phyloP scores from a whole-genome alignment of 2,888 invertebrate genomes.

The Diogma glabrata region DNA sequence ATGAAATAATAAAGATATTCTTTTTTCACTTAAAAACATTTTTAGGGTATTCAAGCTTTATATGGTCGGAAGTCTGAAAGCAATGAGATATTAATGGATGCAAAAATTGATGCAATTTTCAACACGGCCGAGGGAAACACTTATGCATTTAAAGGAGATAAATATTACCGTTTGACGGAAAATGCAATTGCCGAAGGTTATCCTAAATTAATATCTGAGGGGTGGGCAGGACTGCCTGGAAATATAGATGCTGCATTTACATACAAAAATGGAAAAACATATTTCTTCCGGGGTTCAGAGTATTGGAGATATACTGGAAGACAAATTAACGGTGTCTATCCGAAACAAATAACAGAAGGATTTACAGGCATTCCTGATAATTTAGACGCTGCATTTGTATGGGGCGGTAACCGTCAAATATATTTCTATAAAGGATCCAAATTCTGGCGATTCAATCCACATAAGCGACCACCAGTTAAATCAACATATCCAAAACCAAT shows the following conservation, averaged over 20 bases:
- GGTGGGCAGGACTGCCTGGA: slow-evolving; percentile 76
- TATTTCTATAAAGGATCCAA: slow-evolving; percentile 92
- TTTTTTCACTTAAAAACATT: slow-evolving; percentile 1
- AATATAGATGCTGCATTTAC: slow-evolving; percentile 89
- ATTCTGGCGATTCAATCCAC: slow-evolving; percentile 92
- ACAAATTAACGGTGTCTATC: slow-evolving; percentile 77
- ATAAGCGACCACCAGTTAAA: slow-evolving; percentile 75
- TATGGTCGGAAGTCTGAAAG: slow-evolving; percentile 65
- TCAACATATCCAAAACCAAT: slow-evolving; percentile 77
- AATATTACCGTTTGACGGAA: slow-evolving; percentile 78
- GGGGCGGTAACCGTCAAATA: slow-evolving; percentile 95
- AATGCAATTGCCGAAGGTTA: slow-evolving; percentile 78
- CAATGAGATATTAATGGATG: slow-evolving; percentile 61
- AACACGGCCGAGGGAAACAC: slow-evolving; percentile 79
- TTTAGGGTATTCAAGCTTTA: slow-evolving; percentile 46
- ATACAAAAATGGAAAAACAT: slow-evolving; percentile 91
- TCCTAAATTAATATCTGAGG: slow-evolving; percentile 67
- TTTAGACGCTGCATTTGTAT: slow-evolving; percentile 83
- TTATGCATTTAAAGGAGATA: slow-evolving; percentile 81
- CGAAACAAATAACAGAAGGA: slow-evolving; percentile 83
- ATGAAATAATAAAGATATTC: background rate
- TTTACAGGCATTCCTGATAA: slow-evolving; percentile 91
- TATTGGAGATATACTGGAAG: slow-evolving; percentile 88
- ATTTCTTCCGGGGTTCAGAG: slow-evolving; percentile 91
- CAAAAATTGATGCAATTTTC: slow-evolving; percentile 80